phyloP scores from a whole-genome alignment of 2,888 invertebrate species.

The Drosophila planitibia region DNA sequence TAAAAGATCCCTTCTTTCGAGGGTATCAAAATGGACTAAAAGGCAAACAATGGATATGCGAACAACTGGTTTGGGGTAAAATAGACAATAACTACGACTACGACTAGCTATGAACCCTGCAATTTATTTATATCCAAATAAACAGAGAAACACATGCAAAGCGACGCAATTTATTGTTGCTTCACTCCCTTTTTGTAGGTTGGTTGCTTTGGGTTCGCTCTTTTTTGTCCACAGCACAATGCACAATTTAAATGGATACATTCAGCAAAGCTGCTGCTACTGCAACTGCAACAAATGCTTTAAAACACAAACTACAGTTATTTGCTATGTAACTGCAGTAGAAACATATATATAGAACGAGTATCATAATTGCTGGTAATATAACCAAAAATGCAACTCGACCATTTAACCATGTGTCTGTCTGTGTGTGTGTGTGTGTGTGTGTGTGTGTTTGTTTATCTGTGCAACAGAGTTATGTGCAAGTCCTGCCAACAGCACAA shows the following conservation, averaged over 20 bases:
- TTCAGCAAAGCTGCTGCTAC: constrained; percentile 22
- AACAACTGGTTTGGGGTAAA: constrained; percentile 51
- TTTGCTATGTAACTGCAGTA: background rate
- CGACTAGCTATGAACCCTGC: constrained; percentile 52
- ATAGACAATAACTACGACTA: constrained; percentile 25
- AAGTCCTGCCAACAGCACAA: constrained; percentile 8
- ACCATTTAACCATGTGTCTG: constrained; percentile 17
- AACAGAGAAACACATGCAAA: constrained; percentile 43
- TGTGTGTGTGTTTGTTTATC: constrained; percentile 19
- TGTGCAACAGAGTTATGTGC: constrained; percentile 16
- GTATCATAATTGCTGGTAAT: constrained; percentile 71
- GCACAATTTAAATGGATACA: constrained; percentile 24
- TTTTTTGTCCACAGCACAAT: constrained; percentile 5
- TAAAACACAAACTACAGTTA: constrained; percentile 19
- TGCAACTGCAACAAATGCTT: constrained; percentile 17
- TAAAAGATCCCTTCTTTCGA: background rate
- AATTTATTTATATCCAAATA: constrained; percentile 67
- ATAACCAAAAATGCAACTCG: constrained; percentile 57
- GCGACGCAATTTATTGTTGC: constrained; percentile 44
- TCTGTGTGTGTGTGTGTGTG: constrained; percentile 23
- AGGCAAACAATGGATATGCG: constrained; percentile 56
- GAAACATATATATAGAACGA: constrained; percentile 20
- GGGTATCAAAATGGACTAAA: constrained; percentile 5
- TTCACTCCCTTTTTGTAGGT: constrained; percentile 2
- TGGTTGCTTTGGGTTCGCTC: constrained; percentile 29